Percentiles rank a stretch among this genome's conserved stretches.
Evolutionary conservation across 2,113 vertebrate genomes (phyloP).

Genomic region (Bos indicus): DNA sequence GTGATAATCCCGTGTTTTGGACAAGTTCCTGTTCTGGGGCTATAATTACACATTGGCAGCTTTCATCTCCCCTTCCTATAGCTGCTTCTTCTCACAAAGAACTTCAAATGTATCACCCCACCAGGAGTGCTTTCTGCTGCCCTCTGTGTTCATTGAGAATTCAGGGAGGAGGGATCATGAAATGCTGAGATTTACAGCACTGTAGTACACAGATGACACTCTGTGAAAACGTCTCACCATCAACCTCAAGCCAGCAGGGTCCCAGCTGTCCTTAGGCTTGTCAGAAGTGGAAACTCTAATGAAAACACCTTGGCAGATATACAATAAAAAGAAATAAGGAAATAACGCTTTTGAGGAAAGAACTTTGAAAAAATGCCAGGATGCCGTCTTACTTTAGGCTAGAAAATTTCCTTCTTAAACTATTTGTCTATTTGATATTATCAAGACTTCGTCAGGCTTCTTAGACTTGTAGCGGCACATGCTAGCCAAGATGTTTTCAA

Average conservation of each 20-base stretch:
- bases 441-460: background rate
- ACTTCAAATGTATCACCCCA: background rate
- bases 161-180: background rate
- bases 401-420: background rate
- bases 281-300: background rate
- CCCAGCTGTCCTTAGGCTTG: background rate
- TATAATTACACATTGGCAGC: background rate
- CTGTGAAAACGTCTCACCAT: background rate
- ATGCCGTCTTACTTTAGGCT: background rate
- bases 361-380: background rate
- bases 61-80: background rate
- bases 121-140: background rate
- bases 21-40: background rate
- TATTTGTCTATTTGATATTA: background rate
- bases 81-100: background rate
- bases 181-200: background rate
- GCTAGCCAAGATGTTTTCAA: background rate
- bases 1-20: background rate
- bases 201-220: background rate
- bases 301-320: background rate
- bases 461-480: background rate
- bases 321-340: background rate
- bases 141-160: background rate
- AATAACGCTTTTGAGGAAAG: background rate
- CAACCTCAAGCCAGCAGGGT: background rate